Percentiles rank a stretch among this genome's conserved stretches.
Conservation (phyloP, 53 echinoderm and acorn worm genomes). For the Luidia sarsii region DNA sequence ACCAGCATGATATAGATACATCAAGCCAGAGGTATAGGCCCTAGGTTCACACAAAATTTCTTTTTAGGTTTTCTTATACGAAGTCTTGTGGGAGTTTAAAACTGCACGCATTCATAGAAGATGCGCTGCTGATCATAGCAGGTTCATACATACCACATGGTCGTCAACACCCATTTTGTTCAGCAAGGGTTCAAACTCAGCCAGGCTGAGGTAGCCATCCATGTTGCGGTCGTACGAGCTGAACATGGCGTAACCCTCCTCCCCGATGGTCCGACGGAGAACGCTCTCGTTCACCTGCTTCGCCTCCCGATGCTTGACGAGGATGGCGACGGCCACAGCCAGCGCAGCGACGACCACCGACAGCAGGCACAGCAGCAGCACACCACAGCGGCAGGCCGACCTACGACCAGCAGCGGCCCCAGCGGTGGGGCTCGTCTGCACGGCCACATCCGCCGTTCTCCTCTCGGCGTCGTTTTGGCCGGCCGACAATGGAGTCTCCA, state of each 20-base stretch:
- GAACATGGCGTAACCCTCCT: slow-evolving; percentile 76
- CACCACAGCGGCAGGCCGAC: slow-evolving; percentile 41
- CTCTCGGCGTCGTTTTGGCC: no score
- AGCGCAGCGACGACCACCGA: slow-evolving; percentile 61
- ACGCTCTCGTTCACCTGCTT: slow-evolving; percentile 5
- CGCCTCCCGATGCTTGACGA: slow-evolving; percentile 45
- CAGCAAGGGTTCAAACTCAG: slow-evolving; percentile 91
- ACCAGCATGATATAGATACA: no score
- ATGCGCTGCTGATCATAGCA: no score
- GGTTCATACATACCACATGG: slow-evolving; percentile 28
- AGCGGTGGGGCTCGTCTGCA: slow-evolving; percentile 2
- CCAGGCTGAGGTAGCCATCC: slow-evolving; percentile 83
- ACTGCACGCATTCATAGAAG: no score
- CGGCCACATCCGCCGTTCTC: not conserved
- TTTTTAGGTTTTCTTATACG: no score
- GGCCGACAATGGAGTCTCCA: no score
- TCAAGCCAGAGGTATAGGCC: no score
- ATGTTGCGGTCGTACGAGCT: slow-evolving; percentile 75
- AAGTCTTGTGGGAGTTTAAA: no score
- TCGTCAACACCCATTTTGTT: slow-evolving; percentile 62
- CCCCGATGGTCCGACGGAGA: slow-evolving; percentile 58
- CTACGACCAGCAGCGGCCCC: no score
- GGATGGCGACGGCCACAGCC: slow-evolving; percentile 43
- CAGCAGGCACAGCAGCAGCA: slow-evolving; percentile 49
- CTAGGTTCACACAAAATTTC: no score